Base-by-base conservation (phyloP, 2,797 vertebrate species). In the Acipenser transmontanus region DNA sequence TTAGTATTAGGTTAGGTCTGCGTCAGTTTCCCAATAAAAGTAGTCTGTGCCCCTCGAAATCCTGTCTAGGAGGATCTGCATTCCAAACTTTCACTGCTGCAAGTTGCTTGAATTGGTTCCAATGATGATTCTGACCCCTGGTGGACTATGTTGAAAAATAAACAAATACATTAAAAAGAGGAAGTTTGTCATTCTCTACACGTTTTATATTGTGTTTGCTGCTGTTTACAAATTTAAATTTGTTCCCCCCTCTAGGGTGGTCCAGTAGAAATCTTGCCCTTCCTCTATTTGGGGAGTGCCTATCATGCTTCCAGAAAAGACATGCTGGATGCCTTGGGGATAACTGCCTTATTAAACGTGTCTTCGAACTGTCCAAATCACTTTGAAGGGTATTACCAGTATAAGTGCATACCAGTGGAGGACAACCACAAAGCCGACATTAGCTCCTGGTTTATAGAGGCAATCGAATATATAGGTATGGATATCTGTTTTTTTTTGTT, bases 351-450 rank as follows among this genome's bases (percentile, higher is more conserved):
- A 67, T 78, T 93, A 47, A 93, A 93, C 61, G 91, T 93, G 67
- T 93, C 91, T 1, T 85, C 90, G 0, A 86, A 91, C 81, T 92
- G 90, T 64, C 91, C 91, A 49, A 92, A 92, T 81, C 91, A 93
- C 76, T 93, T 93, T 1, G 89, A 93, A 73, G 91, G 87, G 6
- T 59, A 71, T 4, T 93, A 92, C 81, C 87, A 87, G 77, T 93
- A 93, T 81, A 93, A 93, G 66, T 91, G 89, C n/a, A 93, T 93
- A 68, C 91, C 91, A 0, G 91, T 93, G 74, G 87, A 93, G 79
- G 91, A 93, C 82, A 93, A 93, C 84, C 90, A 92, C 62, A 93
- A 91, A 71, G 90, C 88, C 54, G 91, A 93, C 78, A 93, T 93
- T 81, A 91, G 90, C 76, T 88, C 85, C 77, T 93, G 91, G 91